Base-by-base conservation (phyloP, 2,113 vertebrate genomes). In the Cochlearius cochlearius region DNA sequence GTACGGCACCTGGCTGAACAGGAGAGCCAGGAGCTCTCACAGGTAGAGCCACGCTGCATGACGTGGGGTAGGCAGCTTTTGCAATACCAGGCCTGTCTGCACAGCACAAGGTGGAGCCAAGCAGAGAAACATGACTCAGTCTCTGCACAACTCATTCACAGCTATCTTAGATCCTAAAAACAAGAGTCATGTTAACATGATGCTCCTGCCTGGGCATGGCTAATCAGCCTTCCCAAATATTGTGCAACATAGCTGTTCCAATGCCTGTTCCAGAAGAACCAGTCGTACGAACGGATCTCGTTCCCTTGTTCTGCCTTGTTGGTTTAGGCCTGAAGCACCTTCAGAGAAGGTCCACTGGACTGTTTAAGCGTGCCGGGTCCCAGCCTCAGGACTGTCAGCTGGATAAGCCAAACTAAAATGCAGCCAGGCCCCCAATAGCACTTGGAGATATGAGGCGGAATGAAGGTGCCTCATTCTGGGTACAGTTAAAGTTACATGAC, bases 141-240 rank as follows among this genome's bases (percentile, higher is more conserved):
- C 53, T 85, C 94, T 72, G 68, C 80, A 19, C 5, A 82, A 25
- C 62, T 49, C 80, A 15, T 75, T 84, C 84, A 78, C 62, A 82
- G 74, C 77, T 93, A 66, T 53, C 95, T 92, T 38, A 47, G 80
- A 81, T 91, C 66, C 89, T 66, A 91, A 88, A 78, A 91, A 78
- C 73, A 94, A 72, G 25, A 94, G 60, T 21, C 87, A 34, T 18
- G 34, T 72, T 95, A 91, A 60, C 43, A 7, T 13, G 58, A 34
- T 30, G 25, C 74, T 95, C 66, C 85, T 96, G 93, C 45, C 75
- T 53, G 81, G 89, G 92, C 92, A 91, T 0, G 58, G 90, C 69
- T 90, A 32, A 81, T 36, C 49, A 64, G 47, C 25, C 52, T 88
- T 85, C 69, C 56, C 6, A 3, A 85, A 34, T 26, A 64, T 82